Conservation (phyloP, 1,140 invertebrate species). For the Zaprionus tsacasi region DNA sequence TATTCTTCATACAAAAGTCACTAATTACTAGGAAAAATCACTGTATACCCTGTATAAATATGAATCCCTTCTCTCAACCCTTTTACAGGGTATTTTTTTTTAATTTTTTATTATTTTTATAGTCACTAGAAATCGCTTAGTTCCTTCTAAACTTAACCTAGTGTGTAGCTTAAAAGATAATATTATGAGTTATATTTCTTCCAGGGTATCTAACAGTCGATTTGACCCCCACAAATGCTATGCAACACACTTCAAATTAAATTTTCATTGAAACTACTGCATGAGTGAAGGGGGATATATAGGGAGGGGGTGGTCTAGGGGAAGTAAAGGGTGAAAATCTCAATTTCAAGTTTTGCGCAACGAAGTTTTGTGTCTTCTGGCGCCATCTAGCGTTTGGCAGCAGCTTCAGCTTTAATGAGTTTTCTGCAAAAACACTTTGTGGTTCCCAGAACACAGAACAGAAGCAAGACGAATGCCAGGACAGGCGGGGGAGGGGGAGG, state of each 20-base stretch:
- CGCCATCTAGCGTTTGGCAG: slow-evolving; percentile 17
- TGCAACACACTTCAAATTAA: not conserved
- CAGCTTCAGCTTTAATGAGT: slow-evolving; percentile 36
- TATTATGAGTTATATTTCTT: too few species aligned
- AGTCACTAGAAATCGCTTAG: too few species aligned
- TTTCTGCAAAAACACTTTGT: slow-evolving; percentile 29
- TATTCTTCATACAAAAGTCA: too few species aligned
- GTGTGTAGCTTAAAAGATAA: too few species aligned
- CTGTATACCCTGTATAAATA: too few species aligned
- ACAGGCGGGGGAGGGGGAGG: not conserved
- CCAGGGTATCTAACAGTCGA: not conserved
- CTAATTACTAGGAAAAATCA: too few species aligned
- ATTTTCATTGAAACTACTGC: slow-evolving; percentile 5
- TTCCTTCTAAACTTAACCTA: too few species aligned
- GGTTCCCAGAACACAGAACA: slow-evolving; percentile 4
- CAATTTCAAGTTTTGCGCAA: slow-evolving; percentile 20
- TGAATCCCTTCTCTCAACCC: too few species aligned
- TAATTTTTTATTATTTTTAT: too few species aligned
- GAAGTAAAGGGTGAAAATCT: not conserved
- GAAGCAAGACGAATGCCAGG: not conserved
- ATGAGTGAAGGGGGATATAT: not conserved
- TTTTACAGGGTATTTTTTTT: too few species aligned
- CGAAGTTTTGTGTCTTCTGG: slow-evolving; percentile 4
- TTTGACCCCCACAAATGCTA: not conserved
- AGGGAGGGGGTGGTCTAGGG: not conserved